A percentile compares a stretch with the other conserved stretches of the same genome.
Conservation (phyloP, 1,140 invertebrate species). For the Anagrus nilaparvatae region DNA sequence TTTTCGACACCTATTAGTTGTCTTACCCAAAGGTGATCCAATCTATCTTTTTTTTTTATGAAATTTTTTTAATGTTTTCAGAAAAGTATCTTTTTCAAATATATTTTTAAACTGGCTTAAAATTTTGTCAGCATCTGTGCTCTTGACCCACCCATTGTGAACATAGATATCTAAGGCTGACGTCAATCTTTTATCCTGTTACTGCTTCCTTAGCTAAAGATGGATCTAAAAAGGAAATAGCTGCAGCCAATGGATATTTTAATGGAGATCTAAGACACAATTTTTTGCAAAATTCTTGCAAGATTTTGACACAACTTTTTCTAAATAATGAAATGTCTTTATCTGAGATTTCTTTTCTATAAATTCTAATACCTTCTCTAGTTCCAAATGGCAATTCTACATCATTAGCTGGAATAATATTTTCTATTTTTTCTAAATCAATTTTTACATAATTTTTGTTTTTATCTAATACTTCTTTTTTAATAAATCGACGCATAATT, state of each 20-base stretch:
- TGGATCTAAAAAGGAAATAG: constrained; percentile 14
- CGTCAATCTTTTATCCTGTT: neutral
- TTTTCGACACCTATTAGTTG: too few relatives aligned
- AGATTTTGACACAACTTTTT: constrained; percentile 8
- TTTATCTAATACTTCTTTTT: neutral
- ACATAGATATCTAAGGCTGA: neutral
- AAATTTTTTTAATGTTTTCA: neutral
- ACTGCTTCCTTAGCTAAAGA: too few relatives aligned
- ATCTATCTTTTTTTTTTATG: neutral
- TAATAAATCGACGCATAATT: constrained; percentile 11
- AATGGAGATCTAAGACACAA: constrained; percentile 6
- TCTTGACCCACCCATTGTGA: too few relatives aligned
- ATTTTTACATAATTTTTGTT: constrained; percentile 3
- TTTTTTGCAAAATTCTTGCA: constrained; percentile 9
- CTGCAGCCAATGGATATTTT: constrained; percentile 6
- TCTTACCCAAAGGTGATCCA: constrained; percentile 3
- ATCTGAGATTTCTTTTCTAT: constrained; percentile 6
- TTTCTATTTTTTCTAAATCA: constrained; percentile 8
- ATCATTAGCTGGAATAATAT: constrained; percentile 4
- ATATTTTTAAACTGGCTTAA: neutral
- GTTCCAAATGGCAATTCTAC: constrained; percentile 12
- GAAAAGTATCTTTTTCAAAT: neutral
- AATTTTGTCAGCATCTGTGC: too few relatives aligned
- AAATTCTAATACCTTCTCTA: constrained; percentile 6
- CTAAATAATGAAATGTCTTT: constrained; percentile 11